Evolutionary conservation across 1,140 invertebrate genomes (phyloP), one percentile per base, ranked within the genome.

Genomic region (Nymphalis io): DNA sequence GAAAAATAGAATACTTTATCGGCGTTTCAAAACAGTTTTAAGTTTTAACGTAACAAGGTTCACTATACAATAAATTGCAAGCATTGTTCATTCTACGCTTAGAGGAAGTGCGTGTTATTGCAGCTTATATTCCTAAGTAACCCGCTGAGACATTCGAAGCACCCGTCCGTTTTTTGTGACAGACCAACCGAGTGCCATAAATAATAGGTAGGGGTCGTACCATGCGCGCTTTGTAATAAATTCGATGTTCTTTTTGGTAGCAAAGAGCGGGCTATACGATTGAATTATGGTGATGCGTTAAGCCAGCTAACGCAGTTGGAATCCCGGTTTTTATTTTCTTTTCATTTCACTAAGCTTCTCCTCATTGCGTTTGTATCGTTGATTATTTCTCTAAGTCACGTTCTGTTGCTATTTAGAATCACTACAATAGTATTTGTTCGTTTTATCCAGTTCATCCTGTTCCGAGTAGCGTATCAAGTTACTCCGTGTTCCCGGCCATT

Each of bases 251-350:
- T 87, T 91, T 87, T 90, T 88, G 79, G 86, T 88, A 88, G 83
- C 82, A 84, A 84, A 82, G 81, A 86, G 74, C 83, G 78, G 81
- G 72, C 78, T 80, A 78, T 77, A 79, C 79, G 81, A 90, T 90
- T 91, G 89, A 91, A 91, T 90, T 89, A 91, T 91, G 86, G 79
- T 82, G 86, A 90, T 91, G 82, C 80, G 87, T 84, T 91, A 89
- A 91, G 88, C 86, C 82, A 81, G 81, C 85, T 79, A 82, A 85
- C 84, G 82, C 82, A 67, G 76, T 71, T 78, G 84, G 82, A 87
- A 85, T 85, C 78, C 77, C 39, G 68, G 73, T 84, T 87, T 84
- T 87, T 89, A 87, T 89, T 88, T 84, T 78, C 77, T 84, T 87
- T 87, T 84, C 83, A 87, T 88, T 86, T 86, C 71, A 76, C 72